Evolutionary conservation across 2,888 invertebrate species (phyloP).

Genomic region (Drosophila kanekoi): DNA sequence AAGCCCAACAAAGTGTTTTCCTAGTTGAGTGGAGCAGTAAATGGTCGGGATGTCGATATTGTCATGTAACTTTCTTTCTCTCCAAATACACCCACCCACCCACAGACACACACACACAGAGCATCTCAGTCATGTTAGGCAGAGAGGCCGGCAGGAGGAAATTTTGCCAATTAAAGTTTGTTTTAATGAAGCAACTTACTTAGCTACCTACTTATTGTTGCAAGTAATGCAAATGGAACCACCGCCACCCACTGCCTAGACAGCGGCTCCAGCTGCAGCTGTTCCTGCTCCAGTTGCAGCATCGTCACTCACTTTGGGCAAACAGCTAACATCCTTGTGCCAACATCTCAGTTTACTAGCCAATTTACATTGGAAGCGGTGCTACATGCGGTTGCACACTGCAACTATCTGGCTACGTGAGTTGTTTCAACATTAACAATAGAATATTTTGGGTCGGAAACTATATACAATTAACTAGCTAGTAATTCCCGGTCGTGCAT

Average conservation of each 20-base stretch:
- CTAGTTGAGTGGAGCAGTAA: constrained; percentile 36
- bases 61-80: constrained; percentile 37
- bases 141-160: constrained; percentile 55
- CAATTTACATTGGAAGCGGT: constrained; percentile 38
- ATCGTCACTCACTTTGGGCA: constrained; percentile 33
- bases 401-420: constrained; percentile 3
- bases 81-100: constrained; percentile 13
- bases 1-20: constrained; percentile 44
- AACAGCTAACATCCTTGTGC: constrained; percentile 40
- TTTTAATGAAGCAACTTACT: constrained; percentile 80
- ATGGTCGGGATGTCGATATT: constrained; percentile 43
- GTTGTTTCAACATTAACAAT: constrained; percentile 1
- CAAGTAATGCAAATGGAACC: constrained; percentile 49
- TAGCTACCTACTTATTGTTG: constrained; percentile 67
- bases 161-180: constrained; percentile 82
- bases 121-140: not conserved
- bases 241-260: constrained; percentile 4
- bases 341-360: constrained; percentile 43
- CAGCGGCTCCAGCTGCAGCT: not conserved
- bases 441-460: not conserved
- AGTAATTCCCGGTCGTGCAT: too few relatives aligned
- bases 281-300: not conserved
- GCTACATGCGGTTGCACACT: constrained; percentile 17
- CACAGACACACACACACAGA: constrained; percentile 6
- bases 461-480: constrained; percentile 1